A percentile compares a stretch with the other conserved stretches of the same genome.
Conservation (phyloP, 2,888 invertebrate genomes). For the Synanthedon tipuliformis region DNA sequence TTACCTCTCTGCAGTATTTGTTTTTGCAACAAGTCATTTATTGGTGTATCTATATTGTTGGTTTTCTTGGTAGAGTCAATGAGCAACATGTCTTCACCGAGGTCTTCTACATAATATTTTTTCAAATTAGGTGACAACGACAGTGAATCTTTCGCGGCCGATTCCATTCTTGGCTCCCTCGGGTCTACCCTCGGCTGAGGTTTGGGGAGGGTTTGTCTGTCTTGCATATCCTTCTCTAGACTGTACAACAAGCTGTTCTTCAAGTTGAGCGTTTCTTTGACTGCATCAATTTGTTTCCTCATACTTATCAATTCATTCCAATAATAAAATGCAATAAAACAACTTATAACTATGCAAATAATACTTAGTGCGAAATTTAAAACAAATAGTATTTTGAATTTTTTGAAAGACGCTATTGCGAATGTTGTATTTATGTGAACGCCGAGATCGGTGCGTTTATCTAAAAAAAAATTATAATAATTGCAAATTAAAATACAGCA, state of each 20-base stretch:
- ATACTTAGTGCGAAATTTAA: slow-evolving; percentile 55
- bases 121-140: slow-evolving; percentile 26
- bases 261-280: slow-evolving; percentile 44
- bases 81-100: slow-evolving; percentile 51
- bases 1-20: slow-evolving; percentile 41
- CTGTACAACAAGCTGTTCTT: slow-evolving; percentile 15
- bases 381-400: slow-evolving; percentile 55
- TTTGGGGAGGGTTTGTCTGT: slow-evolving; percentile 25
- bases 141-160: slow-evolving; percentile 11
- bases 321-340: slow-evolving; percentile 52
- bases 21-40: not conserved
- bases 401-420: slow-evolving; percentile 64
- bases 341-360: slow-evolving; percentile 48
- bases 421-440: slow-evolving; percentile 61
- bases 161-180: slow-evolving; percentile 33
- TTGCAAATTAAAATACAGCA: not conserved
- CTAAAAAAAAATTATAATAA: slow-evolving; percentile 31
- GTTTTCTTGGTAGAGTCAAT: slow-evolving; percentile 51
- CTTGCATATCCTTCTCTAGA: slow-evolving; percentile 29
- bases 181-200: slow-evolving; percentile 20
- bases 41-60: slow-evolving; percentile 24
- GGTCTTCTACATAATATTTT: slow-evolving; percentile 46
- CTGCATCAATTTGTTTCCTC: slow-evolving; percentile 44
- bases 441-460: slow-evolving; percentile 54
- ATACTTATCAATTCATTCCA: slow-evolving; percentile 56